Percentiles rank a stretch among this genome's conserved stretches.
Evolutionary conservation across 2,888 invertebrate species (phyloP).

Genomic region (Idaea aversata): DNA sequence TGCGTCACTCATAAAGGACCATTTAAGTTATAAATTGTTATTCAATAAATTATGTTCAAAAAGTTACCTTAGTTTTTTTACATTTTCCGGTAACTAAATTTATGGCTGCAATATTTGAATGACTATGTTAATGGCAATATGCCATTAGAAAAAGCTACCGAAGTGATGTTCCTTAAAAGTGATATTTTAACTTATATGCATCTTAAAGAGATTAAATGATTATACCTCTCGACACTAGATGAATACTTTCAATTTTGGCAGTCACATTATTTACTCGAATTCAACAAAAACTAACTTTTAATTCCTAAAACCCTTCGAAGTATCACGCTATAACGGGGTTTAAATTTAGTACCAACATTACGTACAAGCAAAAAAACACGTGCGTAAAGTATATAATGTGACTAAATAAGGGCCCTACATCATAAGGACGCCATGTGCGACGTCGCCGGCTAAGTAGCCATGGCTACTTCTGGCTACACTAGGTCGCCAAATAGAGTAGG

Average conservation of each 20-base stretch:
- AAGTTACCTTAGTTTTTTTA: constrained; percentile 3
- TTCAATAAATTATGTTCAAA: constrained; percentile 13
- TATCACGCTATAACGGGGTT: neutral
- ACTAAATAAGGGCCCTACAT: constrained; percentile 41
- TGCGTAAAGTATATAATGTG: constrained; percentile 48
- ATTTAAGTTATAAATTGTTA: constrained; percentile 14
- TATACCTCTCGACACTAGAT: constrained; percentile 47
- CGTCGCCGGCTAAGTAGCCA: no score
- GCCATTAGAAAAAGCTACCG: neutral
- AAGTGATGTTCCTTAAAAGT: neutral
- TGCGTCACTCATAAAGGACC: neutral
- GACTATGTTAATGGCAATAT: neutral
- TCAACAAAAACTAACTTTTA: neutral
- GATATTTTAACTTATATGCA: neutral
- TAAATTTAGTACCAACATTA: neutral
- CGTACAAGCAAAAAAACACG: constrained; percentile 3
- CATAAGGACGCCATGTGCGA: constrained; percentile 14
- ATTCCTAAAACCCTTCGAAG: neutral
- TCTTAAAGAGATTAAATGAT: neutral
- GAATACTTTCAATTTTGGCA: constrained; percentile 72
- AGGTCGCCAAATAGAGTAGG: no score
- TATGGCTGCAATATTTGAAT: constrained; percentile 6
- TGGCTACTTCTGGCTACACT: no score
- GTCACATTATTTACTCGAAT: constrained; percentile 52
- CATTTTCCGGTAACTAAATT: constrained; percentile 12